A percentile compares a stretch with the other conserved stretches of the same genome.
phyloP scores from a whole-genome alignment of 2,797 vertebrate species.

The Hypotaenidia philippensis region DNA sequence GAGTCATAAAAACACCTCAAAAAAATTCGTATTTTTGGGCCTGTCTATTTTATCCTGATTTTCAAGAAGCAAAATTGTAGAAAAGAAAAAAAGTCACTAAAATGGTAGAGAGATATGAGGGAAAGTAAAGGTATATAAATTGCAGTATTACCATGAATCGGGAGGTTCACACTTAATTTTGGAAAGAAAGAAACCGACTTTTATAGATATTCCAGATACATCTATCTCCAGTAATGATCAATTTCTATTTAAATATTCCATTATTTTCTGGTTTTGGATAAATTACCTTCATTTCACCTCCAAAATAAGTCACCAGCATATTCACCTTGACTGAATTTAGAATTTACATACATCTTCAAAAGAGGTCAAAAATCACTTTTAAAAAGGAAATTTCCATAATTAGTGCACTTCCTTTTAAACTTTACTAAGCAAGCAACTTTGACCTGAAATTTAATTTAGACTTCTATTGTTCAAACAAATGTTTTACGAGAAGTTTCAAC shows the following conservation, averaged over 20 bases:
- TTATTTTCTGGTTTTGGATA: neutral
- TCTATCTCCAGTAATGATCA: neutral
- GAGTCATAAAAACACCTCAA: neutral
- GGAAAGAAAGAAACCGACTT: neutral
- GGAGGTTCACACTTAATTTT: neutral
- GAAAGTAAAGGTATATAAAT: neutral
- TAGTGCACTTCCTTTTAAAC: neutral
- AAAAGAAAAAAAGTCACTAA: neutral
- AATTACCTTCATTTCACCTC: neutral
- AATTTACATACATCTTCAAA: neutral
- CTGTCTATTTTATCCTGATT: neutral
- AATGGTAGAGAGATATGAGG: neutral
- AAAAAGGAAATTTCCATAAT: neutral
- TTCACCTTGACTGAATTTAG: neutral
- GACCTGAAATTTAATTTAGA: neutral
- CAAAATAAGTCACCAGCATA: neutral
- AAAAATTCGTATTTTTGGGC: neutral
- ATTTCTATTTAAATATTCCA: neutral
- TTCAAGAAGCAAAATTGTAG: neutral
- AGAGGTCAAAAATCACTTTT: neutral
- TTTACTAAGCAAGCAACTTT: neutral
- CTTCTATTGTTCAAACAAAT: neutral
- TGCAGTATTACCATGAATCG: neutral
- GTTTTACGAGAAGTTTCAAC: neutral
- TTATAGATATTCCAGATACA: neutral